phyloP scores from a whole-genome alignment of 2,797 vertebrate species.

The Sebastolobus alascanus region DNA sequence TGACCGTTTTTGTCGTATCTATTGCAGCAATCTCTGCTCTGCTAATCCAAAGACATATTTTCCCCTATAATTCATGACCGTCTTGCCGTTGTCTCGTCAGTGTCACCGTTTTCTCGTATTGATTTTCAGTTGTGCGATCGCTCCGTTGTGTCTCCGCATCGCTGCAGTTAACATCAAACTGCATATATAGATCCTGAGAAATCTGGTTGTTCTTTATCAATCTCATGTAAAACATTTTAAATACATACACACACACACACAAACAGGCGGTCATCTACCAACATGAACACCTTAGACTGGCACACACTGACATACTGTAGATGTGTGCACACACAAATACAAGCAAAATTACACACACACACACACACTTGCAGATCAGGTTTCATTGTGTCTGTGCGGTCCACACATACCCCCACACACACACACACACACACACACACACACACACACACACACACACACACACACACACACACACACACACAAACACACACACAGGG shows the following conservation, averaged over 20 bases:
- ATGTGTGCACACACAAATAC: conserved; percentile 24
- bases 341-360: conserved; percentile 9
- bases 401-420: conserved; percentile 9
- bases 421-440: conserved; percentile 19
- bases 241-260: neutral
- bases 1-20: neutral
- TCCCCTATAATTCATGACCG: neutral
- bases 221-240: conserved; percentile 10
- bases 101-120: conserved; percentile 53
- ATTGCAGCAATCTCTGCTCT: neutral
- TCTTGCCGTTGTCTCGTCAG: conserved; percentile 25
- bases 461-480: conserved; percentile 9
- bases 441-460: conserved; percentile 23
- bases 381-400: conserved; percentile 46
- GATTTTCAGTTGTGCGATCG: conserved; percentile 54
- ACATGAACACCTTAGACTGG: neutral
- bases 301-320: conserved; percentile 24
- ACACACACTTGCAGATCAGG: conserved; percentile 33
- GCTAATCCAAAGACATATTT: conserved; percentile 3
- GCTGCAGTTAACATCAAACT: conserved; percentile 24
- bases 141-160: conserved; percentile 26
- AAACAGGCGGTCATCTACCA: neutral
- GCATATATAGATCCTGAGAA: conserved; percentile 18
- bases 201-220: conserved; percentile 11
- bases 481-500: conserved; percentile 6